Percentiles rank a stretch among this genome's conserved stretches.
These are phyloP conservation scores for Coelopa pilipes DNA, from an alignment of 2,888 invertebrate genomes.

Conservation along the genomic window DNA sequence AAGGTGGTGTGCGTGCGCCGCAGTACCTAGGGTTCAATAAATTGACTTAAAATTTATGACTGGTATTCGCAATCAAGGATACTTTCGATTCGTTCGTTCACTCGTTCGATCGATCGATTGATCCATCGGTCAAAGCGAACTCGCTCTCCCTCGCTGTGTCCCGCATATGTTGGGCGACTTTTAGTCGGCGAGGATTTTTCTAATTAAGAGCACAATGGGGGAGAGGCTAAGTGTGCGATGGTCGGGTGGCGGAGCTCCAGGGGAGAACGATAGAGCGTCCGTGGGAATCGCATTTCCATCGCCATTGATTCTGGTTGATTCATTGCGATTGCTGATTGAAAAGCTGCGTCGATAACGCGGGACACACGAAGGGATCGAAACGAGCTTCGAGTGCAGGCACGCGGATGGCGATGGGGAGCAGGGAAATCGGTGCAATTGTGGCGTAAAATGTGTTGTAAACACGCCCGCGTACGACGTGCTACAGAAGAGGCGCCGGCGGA, in stretches of 20 bases:
- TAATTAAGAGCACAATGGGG: neutral
- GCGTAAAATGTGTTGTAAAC: constrained; percentile 12
- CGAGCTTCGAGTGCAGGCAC: neutral
- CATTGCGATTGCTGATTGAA: constrained; percentile 33
- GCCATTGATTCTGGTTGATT: constrained; percentile 26
- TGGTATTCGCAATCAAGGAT: constrained; percentile 18
- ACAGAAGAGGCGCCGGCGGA: neutral
- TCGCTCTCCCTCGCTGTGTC: neutral
- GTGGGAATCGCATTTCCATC: constrained; percentile 25
- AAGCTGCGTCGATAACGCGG: neutral
- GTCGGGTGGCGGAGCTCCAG: no score
- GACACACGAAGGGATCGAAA: constrained; percentile 1
- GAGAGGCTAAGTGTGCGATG: neutral
- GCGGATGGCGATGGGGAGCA: neutral
- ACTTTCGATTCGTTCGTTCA: constrained; percentile 16
- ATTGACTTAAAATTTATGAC: constrained; percentile 16
- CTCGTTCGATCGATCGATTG: no score
- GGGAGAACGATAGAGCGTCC: no score
- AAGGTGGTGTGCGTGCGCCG: no score
- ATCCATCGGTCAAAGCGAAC: no score
- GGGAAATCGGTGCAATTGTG: constrained; percentile 7
- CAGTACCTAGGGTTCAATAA: neutral
- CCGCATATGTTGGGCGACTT: neutral
- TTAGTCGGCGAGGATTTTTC: neutral
- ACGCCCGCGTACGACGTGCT: neutral